phyloP scores from a whole-genome alignment of 1,140 invertebrate genomes.

The Lucilia cuprina region DNA sequence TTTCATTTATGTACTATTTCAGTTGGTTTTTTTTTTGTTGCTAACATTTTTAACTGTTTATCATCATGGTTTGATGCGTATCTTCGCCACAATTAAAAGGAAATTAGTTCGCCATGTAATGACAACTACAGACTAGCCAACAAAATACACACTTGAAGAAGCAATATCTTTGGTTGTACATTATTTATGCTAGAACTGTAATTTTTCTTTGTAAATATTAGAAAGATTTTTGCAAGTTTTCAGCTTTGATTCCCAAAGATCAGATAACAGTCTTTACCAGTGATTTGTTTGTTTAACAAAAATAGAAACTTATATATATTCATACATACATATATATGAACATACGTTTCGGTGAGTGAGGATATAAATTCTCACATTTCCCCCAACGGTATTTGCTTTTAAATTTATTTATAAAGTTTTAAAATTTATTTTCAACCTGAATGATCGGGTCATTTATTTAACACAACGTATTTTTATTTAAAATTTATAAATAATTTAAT shows the following conservation, averaged over 20 bases:
- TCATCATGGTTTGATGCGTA: slow-evolving; percentile 17
- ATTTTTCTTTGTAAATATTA: background rate
- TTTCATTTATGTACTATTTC: background rate
- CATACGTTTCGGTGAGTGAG: background rate
- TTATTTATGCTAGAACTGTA: background rate
- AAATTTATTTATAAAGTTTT: background rate
- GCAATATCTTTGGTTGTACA: background rate
- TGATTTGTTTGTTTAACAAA: background rate
- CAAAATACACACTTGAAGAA: background rate
- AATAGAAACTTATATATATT: background rate
- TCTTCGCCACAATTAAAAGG: slow-evolving; percentile 14
- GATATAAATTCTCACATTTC: background rate
- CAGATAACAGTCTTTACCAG: background rate
- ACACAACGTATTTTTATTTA: too few species aligned
- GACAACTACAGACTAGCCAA: background rate
- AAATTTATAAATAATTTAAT: too few species aligned
- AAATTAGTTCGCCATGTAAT: slow-evolving; percentile 17
- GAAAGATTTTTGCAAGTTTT: background rate
- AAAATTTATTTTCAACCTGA: background rate
- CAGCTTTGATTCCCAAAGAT: background rate
- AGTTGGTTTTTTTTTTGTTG: background rate
- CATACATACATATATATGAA: background rate
- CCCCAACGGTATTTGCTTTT: background rate
- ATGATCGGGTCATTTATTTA: background rate
- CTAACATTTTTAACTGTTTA: background rate